Conservation (phyloP, 1,140 invertebrate genomes). For the Hylyphantes graminicola region DNA sequence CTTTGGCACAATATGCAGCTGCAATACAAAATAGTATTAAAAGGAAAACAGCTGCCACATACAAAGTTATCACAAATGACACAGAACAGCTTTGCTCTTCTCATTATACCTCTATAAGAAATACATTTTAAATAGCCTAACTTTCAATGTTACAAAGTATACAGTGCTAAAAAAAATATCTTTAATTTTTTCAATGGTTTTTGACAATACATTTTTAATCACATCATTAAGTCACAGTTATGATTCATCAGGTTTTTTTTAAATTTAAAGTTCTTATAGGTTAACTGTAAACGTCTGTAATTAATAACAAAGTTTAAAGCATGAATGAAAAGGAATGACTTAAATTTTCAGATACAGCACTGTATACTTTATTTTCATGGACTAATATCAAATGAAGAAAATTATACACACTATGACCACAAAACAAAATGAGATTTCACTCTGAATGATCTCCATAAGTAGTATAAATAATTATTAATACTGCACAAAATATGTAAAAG, state of each 20-base stretch:
- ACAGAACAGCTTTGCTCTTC: conserved; percentile 41
- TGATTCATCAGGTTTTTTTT: not conserved
- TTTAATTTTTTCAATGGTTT: conserved; percentile 6
- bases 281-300: too few species aligned
- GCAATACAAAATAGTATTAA: conserved; percentile 10
- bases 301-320: too few species aligned
- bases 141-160: not conserved
- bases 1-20: conserved; percentile 56
- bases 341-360: too few species aligned
- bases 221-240: not conserved
- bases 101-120: conserved; percentile 26
- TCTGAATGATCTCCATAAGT: too few species aligned
- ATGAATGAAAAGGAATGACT: too few species aligned
- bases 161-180: not conserved
- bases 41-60: conserved; percentile 42
- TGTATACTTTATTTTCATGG: too few species aligned
- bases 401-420: too few species aligned
- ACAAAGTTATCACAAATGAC: conserved; percentile 47
- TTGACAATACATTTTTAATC: not conserved
- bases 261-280: not conserved
- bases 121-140: not conserved
- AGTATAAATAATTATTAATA: too few species aligned
- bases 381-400: too few species aligned
- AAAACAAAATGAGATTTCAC: too few species aligned
- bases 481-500: too few species aligned